A percentile compares a stretch with the other conserved stretches of the same genome.
Evolutionary conservation across 1,140 invertebrate genomes (phyloP).

Genomic region (Drosophila auraria): DNA sequence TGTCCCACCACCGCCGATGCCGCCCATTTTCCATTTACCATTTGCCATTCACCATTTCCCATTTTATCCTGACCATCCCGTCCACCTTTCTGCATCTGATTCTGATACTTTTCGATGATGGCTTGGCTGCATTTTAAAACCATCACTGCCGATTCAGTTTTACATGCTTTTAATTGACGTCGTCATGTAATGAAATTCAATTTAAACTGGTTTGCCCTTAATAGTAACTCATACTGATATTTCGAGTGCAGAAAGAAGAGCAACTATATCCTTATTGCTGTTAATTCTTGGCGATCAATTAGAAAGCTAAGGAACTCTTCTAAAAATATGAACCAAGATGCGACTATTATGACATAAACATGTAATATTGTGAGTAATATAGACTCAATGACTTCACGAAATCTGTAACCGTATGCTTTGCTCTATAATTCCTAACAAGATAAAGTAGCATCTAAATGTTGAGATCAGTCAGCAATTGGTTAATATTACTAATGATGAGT

Average conservation of each 20-base stretch:
- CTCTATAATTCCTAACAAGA: not conserved
- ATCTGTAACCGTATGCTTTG: too few species aligned
- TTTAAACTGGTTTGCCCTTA: slow-evolving; percentile 75
- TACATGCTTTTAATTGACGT: slow-evolving; percentile 85
- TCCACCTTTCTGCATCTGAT: slow-evolving; percentile 14
- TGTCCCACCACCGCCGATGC: slow-evolving; percentile 1
- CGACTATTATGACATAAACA: too few species aligned
- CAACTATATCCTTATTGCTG: not conserved
- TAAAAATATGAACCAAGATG: too few species aligned
- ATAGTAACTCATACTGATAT: slow-evolving; percentile 77
- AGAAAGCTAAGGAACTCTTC: too few species aligned
- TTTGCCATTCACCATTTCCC: slow-evolving; percentile 12
- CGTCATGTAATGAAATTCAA: slow-evolving; percentile 84
- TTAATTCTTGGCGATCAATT: not conserved
- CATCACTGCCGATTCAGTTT: slow-evolving; percentile 82
- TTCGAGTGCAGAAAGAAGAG: slow-evolving; percentile 8
- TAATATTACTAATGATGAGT: not conserved
- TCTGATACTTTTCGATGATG: slow-evolving; percentile 39
- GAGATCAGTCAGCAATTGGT: too few species aligned
- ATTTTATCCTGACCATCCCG: slow-evolving; percentile 2
- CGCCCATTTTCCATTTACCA: slow-evolving; percentile 15
- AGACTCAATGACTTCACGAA: too few species aligned
- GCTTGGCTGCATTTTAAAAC: slow-evolving; percentile 76
- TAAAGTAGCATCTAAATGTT: too few species aligned
- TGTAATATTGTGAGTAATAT: too few species aligned